These are phyloP conservation scores for Bembecia ichneumoniformis DNA, from an alignment of 2,888 invertebrate species.

Conservation along the genomic window DNA sequence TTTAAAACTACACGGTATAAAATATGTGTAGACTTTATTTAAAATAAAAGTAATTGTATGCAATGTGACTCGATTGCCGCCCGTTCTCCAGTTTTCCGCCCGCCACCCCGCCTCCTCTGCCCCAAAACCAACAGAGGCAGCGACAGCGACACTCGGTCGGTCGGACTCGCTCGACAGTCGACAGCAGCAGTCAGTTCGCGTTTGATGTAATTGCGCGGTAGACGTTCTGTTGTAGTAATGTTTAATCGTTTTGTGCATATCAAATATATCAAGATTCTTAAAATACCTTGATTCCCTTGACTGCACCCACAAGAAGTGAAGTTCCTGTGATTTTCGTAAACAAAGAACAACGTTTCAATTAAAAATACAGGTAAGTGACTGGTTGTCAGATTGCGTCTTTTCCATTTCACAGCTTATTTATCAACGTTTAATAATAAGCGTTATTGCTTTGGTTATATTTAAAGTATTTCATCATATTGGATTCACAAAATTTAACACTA, in stretches of 20 bases:
- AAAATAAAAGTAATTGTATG: constrained; percentile 10
- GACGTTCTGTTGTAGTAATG: constrained; percentile 66
- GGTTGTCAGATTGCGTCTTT: constrained; percentile 69
- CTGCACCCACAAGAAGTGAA: constrained; percentile 50
- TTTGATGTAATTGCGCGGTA: constrained; percentile 67
- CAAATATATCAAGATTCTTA: constrained; percentile 63
- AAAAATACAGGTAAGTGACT: constrained; percentile 65
- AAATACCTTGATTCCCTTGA: constrained; percentile 62
- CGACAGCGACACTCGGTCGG: constrained; percentile 73
- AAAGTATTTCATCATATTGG: too few species aligned
- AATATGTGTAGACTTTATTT: too few species aligned
- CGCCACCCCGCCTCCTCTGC: constrained; percentile 25
- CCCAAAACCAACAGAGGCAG: constrained; percentile 41
- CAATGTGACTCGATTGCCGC: constrained; percentile 44
- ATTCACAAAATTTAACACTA: too few species aligned
- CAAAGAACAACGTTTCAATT: constrained; percentile 48
- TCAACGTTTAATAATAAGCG: constrained; percentile 28
- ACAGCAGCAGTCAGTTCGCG: too few species aligned
- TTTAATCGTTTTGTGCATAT: constrained; percentile 67
- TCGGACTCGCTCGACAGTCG: constrained; percentile 31
- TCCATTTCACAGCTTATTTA: constrained; percentile 45
- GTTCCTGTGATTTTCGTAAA: constrained; percentile 56
- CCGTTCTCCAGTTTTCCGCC: constrained; percentile 64
- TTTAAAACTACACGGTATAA: too few species aligned
- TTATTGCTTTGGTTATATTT: constrained; percentile 28